phyloP scores from a whole-genome alignment of 2,797 vertebrate species.

The Cephalopachus bancanus region DNA sequence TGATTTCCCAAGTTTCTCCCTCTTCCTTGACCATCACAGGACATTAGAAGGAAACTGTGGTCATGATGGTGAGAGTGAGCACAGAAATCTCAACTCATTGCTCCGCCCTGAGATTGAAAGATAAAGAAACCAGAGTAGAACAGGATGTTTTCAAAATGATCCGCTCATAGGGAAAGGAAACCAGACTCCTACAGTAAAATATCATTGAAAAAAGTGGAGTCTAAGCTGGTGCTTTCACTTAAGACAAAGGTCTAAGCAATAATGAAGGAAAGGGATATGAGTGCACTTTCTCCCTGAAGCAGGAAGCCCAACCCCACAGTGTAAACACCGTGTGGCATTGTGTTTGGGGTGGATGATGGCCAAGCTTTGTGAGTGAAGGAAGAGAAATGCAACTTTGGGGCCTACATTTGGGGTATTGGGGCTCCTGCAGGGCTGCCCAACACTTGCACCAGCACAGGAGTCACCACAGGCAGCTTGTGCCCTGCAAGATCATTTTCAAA shows the following conservation, averaged over 20 bases:
- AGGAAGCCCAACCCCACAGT: neutral
- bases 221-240: neutral
- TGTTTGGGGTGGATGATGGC: neutral
- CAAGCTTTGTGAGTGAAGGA: neutral
- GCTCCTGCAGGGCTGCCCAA: fast-evolving
- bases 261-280: neutral
- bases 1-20: neutral
- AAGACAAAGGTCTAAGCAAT: neutral
- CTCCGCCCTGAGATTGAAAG: neutral
- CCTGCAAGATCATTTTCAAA: neutral
- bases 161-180: neutral
- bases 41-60: neutral
- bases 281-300: neutral
- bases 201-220: neutral
- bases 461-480: neutral
- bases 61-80: neutral
- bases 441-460: neutral
- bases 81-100: neutral
- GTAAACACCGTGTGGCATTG: neutral
- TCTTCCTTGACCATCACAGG: neutral
- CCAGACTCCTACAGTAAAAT: neutral
- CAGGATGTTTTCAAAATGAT: neutral
- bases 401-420: neutral
- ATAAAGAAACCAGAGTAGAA: neutral
- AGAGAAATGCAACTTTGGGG: neutral